phyloP scores from a whole-genome alignment of 2,113 vertebrate genomes.

The Eurystomus gularis region DNA sequence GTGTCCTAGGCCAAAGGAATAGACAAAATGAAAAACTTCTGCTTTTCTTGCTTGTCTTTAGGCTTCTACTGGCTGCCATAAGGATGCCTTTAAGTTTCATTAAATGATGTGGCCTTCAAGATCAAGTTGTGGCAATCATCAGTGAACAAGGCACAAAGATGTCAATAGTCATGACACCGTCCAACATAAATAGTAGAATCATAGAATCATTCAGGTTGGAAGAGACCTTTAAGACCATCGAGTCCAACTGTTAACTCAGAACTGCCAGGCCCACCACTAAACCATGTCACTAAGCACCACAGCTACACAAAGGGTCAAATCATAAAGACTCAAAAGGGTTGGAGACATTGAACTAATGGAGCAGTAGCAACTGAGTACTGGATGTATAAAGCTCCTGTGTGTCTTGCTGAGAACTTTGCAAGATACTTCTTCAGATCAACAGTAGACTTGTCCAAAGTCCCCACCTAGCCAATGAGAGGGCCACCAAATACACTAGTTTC shows the following conservation, averaged over 20 bases:
- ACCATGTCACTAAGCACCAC: neutral
- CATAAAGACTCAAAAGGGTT: neutral
- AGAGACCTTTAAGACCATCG: neutral
- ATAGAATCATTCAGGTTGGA: neutral
- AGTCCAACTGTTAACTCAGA: neutral
- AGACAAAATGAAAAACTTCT: neutral
- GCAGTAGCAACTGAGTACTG: neutral
- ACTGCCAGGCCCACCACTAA: neutral
- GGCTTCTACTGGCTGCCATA: neutral
- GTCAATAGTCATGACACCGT: neutral
- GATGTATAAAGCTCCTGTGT: neutral
- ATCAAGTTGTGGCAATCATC: neutral
- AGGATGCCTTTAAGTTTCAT: neutral
- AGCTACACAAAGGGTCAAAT: neutral
- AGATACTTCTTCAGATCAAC: neutral
- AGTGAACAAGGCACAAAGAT: neutral
- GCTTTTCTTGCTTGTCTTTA: accelerated
- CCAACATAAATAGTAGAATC: neutral
- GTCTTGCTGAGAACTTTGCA: neutral
- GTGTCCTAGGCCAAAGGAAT: neutral
- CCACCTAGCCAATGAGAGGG: neutral
- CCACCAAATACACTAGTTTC: neutral
- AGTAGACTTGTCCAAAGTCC: neutral
- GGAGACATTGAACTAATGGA: neutral
- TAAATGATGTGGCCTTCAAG: neutral